phyloP scores from a whole-genome alignment of 2,113 vertebrate species.

The Malurus cyaneus region DNA sequence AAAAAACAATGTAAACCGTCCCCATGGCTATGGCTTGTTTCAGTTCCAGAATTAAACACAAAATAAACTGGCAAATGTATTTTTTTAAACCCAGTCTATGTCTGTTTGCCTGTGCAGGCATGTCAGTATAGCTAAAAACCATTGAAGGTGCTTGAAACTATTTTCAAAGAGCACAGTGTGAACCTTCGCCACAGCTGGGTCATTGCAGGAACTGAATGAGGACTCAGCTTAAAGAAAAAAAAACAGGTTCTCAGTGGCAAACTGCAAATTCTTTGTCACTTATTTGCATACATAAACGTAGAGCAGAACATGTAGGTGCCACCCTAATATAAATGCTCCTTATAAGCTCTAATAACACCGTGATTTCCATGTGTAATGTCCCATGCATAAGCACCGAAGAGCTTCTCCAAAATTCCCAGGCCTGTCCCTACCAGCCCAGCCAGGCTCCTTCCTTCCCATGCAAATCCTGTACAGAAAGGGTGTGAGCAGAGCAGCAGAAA shows the following conservation, averaged over 20 bases:
- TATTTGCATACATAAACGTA: slow-evolving; percentile 39
- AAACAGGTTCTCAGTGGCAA: background rate
- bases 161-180: slow-evolving; percentile 39
- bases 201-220: background rate
- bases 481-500: background rate
- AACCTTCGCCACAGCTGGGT: slow-evolving; percentile 6
- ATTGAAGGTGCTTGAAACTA: slow-evolving; percentile 22
- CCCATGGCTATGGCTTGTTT: background rate
- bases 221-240: background rate
- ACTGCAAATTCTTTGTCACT: slow-evolving; percentile 21
- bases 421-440: slow-evolving; percentile 2
- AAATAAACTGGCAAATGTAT: background rate
- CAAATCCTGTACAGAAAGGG: background rate
- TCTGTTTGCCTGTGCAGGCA: slow-evolving; percentile 10
- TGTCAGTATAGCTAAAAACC: background rate
- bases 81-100: background rate
- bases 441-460: background rate
- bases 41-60: background rate
- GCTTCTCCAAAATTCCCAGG: slow-evolving; percentile 42
- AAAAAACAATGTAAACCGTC: background rate
- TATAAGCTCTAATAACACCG: slow-evolving; percentile 7
- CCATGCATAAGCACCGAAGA: background rate
- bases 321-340: slow-evolving; percentile 25
- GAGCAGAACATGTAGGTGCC: slow-evolving; percentile 32
- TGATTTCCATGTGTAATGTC: slow-evolving; percentile 58